A percentile compares a stretch with the other conserved stretches of the same genome.
phyloP scores from a whole-genome alignment of 1,140 invertebrate species.

The Drosophila arizonae region DNA sequence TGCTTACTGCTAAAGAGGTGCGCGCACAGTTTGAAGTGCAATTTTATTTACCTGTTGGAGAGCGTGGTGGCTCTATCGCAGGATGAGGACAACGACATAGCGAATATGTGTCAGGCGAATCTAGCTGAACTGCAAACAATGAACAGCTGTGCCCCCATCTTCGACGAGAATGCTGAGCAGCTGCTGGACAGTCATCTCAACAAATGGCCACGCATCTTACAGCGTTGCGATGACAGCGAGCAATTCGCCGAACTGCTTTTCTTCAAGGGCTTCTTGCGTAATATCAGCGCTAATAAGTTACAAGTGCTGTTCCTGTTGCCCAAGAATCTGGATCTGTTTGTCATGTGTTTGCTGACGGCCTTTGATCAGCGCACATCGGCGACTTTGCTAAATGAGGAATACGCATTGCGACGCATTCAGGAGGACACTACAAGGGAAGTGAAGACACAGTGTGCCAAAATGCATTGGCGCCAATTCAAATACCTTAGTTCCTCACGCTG shows the following conservation, averaged over 20 bases:
- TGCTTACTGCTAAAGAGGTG: constrained; percentile 63
- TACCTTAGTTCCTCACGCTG: constrained; percentile 55
- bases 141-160: constrained; percentile 45
- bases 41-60: constrained; percentile 71
- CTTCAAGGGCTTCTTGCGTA: constrained; percentile 73
- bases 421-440: constrained; percentile 42
- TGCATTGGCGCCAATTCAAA: constrained; percentile 75
- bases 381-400: constrained; percentile 72
- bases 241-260: constrained; percentile 73
- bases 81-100: constrained; percentile 59
- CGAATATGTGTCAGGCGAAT: constrained; percentile 41
- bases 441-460: constrained; percentile 36
- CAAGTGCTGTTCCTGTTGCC: constrained; percentile 61
- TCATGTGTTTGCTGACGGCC: constrained; percentile 61
- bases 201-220: constrained; percentile 68
- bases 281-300: constrained; percentile 54
- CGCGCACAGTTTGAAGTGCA: constrained; percentile 58
- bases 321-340: constrained; percentile 72
- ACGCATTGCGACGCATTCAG: constrained; percentile 51
- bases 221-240: constrained; percentile 71
- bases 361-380: constrained; percentile 52
- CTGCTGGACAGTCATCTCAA: constrained; percentile 68
- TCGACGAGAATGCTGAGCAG: constrained; percentile 72
- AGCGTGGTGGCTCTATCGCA: constrained; percentile 70
- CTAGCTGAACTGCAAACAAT: constrained; percentile 48